phyloP scores from a whole-genome alignment of 2,797 vertebrate species.

The Cossypha polioptera region DNA sequence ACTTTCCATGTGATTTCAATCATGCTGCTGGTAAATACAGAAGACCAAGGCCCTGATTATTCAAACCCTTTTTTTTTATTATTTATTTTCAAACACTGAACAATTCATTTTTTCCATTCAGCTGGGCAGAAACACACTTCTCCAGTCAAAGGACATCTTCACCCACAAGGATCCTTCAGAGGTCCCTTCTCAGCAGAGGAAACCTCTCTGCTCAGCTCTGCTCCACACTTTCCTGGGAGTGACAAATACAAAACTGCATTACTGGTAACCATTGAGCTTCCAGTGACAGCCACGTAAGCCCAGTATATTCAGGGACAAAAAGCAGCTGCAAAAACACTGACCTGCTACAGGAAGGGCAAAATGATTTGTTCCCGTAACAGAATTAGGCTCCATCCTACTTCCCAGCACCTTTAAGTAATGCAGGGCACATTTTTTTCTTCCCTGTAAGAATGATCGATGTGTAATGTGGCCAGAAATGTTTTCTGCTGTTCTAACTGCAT shows the following conservation, averaged over 20 bases:
- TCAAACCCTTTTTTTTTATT: not conserved
- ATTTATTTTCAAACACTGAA: accelerated
- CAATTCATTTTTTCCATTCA: accelerated
- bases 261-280: not conserved
- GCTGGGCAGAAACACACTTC: not conserved
- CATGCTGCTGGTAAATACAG: not conserved
- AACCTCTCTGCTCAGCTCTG: not conserved
- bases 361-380: conserved; percentile 54
- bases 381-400: conserved; percentile 55
- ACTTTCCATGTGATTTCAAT: not conserved
- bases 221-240: not conserved
- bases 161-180: not conserved
- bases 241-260: not conserved
- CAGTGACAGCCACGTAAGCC: not conserved
- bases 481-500: conserved; percentile 45
- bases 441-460: conserved; percentile 56
- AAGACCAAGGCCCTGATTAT: not conserved
- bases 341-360: conserved; percentile 49
- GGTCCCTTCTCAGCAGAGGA: not conserved
- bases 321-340: conserved; percentile 36
- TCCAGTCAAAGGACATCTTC: not conserved
- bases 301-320: not conserved
- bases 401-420: conserved; percentile 58
- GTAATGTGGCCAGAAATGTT: conserved; percentile 47
- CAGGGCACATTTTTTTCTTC: conserved; percentile 45